phyloP scores from a whole-genome alignment of 1,140 invertebrate species.

The Lepidotrigona ventralis region DNA sequence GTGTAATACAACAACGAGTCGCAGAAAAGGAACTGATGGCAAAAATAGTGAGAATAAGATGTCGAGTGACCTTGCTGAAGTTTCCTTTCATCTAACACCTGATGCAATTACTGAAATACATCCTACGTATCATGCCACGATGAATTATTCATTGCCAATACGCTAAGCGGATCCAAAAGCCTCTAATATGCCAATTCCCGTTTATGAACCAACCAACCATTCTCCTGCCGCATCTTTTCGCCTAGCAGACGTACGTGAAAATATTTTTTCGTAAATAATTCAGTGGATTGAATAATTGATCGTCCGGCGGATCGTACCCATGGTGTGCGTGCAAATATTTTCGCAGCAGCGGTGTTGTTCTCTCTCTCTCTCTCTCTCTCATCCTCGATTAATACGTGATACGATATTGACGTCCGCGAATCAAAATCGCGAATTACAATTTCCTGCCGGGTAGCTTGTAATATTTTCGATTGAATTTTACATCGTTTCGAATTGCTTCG shows the following conservation, averaged over 20 bases:
- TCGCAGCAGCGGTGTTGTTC: not conserved
- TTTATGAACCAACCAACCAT: not conserved
- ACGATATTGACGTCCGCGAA: conserved; percentile 37
- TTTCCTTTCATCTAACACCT: conserved; percentile 46
- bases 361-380: not conserved
- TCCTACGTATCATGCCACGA: conserved; percentile 17
- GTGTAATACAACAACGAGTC: not conserved
- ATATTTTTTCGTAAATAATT: conserved; percentile 11
- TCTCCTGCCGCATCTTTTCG: not conserved
- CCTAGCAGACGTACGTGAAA: not conserved
- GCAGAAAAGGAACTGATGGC: not conserved
- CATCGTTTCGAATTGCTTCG: not conserved
- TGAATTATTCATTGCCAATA: conserved; percentile 44
- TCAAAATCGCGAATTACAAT: conserved; percentile 46
- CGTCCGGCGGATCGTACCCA: not conserved
- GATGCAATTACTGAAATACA: conserved; percentile 47
- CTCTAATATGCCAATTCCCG: conserved; percentile 3
- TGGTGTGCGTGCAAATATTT: conserved; percentile 13
- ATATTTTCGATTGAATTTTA: conserved; percentile 60
- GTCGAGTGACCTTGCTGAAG: conserved; percentile 26
- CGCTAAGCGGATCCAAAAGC: conserved; percentile 31
- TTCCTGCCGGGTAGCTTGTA: conserved; percentile 35
- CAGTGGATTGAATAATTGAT: conserved; percentile 9
- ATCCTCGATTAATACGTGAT: conserved; percentile 36
- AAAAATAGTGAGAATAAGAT: conserved; percentile 27